Percentiles rank a stretch among this genome's conserved stretches.
Evolutionary conservation across 2,113 vertebrate genomes (phyloP).

Genomic region (Charadrius vociferus): DNA sequence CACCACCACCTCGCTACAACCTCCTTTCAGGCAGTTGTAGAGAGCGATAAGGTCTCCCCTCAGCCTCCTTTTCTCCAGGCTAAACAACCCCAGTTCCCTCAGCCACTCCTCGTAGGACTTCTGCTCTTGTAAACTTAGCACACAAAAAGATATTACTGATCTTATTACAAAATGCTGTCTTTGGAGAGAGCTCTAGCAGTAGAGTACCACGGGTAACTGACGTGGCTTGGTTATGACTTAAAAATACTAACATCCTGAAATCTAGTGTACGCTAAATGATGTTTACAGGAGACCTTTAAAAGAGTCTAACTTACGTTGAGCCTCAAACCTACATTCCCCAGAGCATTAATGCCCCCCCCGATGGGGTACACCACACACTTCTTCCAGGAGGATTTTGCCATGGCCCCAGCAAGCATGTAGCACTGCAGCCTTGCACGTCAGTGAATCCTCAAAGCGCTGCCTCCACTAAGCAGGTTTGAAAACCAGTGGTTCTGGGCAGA

Average conservation of each 20-base stretch:
- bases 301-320: rapidly evolving
- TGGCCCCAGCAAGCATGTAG: background rate
- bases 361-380: background rate
- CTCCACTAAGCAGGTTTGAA: rapidly evolving
- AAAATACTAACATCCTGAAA: background rate
- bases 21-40: background rate
- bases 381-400: background rate
- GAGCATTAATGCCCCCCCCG: background rate
- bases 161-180: background rate
- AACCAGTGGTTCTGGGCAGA: background rate
- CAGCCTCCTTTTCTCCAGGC: background rate
- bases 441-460: background rate
- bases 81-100: background rate
- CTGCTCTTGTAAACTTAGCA: background rate
- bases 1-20: background rate
- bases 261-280: background rate
- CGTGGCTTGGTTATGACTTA: background rate
- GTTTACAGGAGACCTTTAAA: background rate
- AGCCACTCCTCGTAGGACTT: background rate
- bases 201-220: background rate
- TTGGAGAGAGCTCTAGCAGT: background rate
- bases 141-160: background rate
- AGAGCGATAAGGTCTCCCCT: background rate
- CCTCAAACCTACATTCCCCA: background rate
- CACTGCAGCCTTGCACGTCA: background rate